These are phyloP conservation scores for Aphelinus atriplicis DNA, from an alignment of 1,140 invertebrate genomes.

Conservation along the genomic window DNA sequence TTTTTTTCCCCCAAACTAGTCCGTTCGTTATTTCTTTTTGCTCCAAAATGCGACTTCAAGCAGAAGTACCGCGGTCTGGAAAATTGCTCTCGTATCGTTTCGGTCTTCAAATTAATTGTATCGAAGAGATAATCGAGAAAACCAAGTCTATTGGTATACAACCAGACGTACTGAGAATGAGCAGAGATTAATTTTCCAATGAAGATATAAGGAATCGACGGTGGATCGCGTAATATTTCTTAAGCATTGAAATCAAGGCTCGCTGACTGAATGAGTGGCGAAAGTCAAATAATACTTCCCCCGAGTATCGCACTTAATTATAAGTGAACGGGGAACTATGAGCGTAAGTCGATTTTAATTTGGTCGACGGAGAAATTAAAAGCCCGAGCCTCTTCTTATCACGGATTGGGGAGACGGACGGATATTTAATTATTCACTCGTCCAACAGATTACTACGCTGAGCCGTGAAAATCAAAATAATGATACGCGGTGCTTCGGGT, in stretches of 20 bases:
- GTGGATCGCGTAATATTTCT: constrained; percentile 22
- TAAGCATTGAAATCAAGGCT: constrained; percentile 16
- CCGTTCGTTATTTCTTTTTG: too few relatives aligned
- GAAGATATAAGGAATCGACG: background rate
- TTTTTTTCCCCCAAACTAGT: too few relatives aligned
- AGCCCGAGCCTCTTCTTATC: constrained; percentile 43
- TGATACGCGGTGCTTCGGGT: constrained; percentile 45
- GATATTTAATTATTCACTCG: constrained; percentile 50
- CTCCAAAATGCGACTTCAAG: too few relatives aligned
- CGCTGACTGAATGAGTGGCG: background rate
- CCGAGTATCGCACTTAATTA: constrained; percentile 31
- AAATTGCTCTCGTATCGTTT: too few relatives aligned
- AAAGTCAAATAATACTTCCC: constrained; percentile 38
- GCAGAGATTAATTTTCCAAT: background rate
- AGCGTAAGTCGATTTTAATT: constrained; percentile 53
- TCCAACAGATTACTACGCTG: constrained; percentile 43
- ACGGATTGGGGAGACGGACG: constrained; percentile 34
- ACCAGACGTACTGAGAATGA: background rate
- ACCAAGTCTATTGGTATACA: too few relatives aligned
- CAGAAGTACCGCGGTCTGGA: too few relatives aligned
- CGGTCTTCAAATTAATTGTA: too few relatives aligned
- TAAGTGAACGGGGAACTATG: constrained; percentile 16
- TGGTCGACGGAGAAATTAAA: constrained; percentile 51
- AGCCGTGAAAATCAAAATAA: constrained; percentile 48
- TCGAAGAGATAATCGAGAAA: too few relatives aligned